Percentiles rank a stretch among this genome's conserved stretches.
Evolutionary conservation across 2,113 vertebrate genomes (phyloP).

Genomic region (Menura novaehollandiae): DNA sequence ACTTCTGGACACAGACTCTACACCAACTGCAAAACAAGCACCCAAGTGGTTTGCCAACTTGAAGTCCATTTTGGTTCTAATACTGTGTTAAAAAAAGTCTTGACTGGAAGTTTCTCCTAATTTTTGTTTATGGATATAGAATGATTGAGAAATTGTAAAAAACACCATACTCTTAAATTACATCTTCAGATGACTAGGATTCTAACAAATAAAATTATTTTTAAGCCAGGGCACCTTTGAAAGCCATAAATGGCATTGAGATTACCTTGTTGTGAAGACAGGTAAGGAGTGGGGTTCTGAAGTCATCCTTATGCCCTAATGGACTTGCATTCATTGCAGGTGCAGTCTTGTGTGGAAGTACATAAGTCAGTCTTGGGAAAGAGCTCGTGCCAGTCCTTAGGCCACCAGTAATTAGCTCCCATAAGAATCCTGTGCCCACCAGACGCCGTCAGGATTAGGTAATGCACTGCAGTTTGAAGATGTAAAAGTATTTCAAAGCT

Average conservation of each 20-base stretch:
- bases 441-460: background rate
- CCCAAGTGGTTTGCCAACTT: background rate
- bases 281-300: background rate
- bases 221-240: background rate
- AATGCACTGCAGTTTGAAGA: background rate
- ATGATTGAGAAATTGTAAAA: background rate
- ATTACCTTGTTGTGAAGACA: background rate
- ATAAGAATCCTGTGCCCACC: background rate
- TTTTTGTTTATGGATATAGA: background rate
- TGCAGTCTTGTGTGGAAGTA: background rate
- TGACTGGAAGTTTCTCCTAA: background rate
- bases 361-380: background rate
- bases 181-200: background rate
- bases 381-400: background rate
- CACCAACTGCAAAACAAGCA: background rate
- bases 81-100: background rate
- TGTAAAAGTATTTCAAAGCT: background rate
- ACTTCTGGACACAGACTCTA: background rate
- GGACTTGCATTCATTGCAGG: background rate
- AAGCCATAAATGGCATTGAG: background rate
- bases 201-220: background rate
- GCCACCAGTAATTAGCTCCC: conserved; percentile 17
- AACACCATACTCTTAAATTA: background rate
- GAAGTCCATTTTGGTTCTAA: background rate
- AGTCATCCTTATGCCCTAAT: background rate